A percentile compares a stretch with the other conserved stretches of the same genome.
These are phyloP conservation scores for Damaliscus lunatus DNA, from an alignment of 2,113 vertebrate genomes.

Conservation along the genomic window DNA sequence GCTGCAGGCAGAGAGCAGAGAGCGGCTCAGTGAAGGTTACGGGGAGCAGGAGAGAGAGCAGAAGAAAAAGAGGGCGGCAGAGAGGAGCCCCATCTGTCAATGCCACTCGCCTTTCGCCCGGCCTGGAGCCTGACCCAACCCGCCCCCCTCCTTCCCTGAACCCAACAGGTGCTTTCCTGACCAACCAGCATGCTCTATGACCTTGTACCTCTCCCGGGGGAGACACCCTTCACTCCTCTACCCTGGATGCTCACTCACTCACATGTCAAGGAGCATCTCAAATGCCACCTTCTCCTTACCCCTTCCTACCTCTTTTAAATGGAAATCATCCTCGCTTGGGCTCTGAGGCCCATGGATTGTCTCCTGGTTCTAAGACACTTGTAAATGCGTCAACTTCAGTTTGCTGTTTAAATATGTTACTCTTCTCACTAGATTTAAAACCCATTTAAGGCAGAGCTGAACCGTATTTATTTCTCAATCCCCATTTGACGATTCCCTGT, in stretches of 20 bases:
- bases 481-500: not conserved
- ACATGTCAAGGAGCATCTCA: not conserved
- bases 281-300: not conserved
- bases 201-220: not conserved
- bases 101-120: not conserved
- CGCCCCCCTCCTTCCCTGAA: not conserved
- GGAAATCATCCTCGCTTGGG: not conserved
- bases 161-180: not conserved
- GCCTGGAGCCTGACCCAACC: not conserved
- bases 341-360: not conserved
- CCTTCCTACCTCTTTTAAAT: not conserved
- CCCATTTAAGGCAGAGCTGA: not conserved
- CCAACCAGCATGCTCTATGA: fast-evolving
- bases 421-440: not conserved
- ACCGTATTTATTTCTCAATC: not conserved
- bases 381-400: not conserved
- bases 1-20: not conserved
- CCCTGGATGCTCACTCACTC: not conserved
- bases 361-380: not conserved
- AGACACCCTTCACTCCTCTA: not conserved
- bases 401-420: not conserved
- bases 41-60: not conserved
- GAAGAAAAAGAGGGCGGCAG: not conserved
- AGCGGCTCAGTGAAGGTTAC: not conserved
- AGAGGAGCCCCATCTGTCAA: not conserved